phyloP scores from a whole-genome alignment of 2,888 invertebrate genomes.

The Schizaphis graminum region DNA sequence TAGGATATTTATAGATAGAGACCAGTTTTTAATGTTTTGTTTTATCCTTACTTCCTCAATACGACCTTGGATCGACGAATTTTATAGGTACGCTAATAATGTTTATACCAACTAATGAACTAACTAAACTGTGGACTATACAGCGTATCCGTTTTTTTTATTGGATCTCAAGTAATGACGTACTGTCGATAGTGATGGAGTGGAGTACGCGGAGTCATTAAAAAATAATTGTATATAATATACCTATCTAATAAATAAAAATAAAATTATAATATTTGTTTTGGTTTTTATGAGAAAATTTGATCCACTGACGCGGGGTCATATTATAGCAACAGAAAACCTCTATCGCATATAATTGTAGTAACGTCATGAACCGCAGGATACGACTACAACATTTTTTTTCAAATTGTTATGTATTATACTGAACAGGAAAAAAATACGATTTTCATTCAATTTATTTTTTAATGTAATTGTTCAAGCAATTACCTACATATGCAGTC shows the following conservation, averaged over 20 bases:
- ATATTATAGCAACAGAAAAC: not conserved
- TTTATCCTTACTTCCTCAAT: not conserved
- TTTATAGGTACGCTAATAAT: not conserved
- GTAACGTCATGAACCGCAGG: not conserved
- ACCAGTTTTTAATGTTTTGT: slow-evolving; percentile 15
- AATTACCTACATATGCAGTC: not conserved
- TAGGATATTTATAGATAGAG: not conserved
- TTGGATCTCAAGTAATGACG: not conserved
- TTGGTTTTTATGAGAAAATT: not conserved
- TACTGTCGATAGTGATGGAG: not conserved
- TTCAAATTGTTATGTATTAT: not conserved
- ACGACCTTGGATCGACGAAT: slow-evolving; percentile 32
- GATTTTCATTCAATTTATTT: not conserved
- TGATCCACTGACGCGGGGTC: not conserved
- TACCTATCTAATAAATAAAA: not conserved
- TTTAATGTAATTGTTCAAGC: not conserved
- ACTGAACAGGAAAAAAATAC: not conserved
- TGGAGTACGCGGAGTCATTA: not conserved
- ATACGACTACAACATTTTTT: not conserved
- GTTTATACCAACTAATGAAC: not conserved
- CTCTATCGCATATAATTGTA: not conserved
- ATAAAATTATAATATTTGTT: not conserved
- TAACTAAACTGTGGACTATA: not conserved
- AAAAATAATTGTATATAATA: not conserved
- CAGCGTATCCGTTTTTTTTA: not conserved